These are phyloP conservation scores for Lasioglossum lativentre DNA, from an alignment of 2,888 invertebrate species.

Conservation along the genomic window DNA sequence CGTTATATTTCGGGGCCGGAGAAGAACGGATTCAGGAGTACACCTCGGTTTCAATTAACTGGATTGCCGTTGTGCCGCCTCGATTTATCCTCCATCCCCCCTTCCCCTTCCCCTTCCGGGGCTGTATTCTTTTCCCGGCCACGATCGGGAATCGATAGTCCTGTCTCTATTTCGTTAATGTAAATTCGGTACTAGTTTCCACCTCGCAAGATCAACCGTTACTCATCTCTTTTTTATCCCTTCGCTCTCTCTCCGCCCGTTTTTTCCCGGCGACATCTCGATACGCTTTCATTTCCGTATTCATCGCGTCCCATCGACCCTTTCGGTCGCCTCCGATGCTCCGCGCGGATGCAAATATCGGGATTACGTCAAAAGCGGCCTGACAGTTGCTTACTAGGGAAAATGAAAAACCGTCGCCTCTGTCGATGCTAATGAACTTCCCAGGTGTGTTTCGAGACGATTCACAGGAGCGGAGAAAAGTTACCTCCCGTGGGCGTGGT, in stretches of 20 bases:
- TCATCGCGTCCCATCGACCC: neutral
- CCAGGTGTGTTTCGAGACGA: neutral
- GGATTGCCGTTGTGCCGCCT: constrained; percentile 62
- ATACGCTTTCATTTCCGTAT: constrained; percentile 16
- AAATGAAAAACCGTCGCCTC: neutral
- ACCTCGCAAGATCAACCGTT: constrained; percentile 24
- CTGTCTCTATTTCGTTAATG: constrained; percentile 63
- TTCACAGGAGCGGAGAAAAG: neutral
- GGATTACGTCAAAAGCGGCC: constrained; percentile 1
- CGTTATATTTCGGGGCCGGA: constrained; percentile 50
- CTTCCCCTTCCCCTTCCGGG: neutral
- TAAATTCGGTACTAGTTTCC: constrained; percentile 55
- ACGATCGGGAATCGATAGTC: constrained; percentile 64
- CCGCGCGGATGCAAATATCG: constrained; percentile 7
- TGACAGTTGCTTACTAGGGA: neutral
- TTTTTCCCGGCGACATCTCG: constrained; percentile 13
- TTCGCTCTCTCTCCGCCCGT: neutral
- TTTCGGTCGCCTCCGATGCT: neutral
- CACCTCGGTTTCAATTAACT: constrained; percentile 69
- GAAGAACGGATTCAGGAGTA: constrained; percentile 45
- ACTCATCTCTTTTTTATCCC: neutral
- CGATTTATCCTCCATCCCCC: constrained; percentile 45
- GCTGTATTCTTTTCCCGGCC: constrained; percentile 8
- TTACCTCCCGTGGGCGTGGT: too few species aligned
- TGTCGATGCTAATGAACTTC: neutral